Evolutionary conservation across 2,113 vertebrate species (phyloP), one percentile per base, ranked within the genome.

Genomic region (Chelonoidis abingdonii): DNA sequence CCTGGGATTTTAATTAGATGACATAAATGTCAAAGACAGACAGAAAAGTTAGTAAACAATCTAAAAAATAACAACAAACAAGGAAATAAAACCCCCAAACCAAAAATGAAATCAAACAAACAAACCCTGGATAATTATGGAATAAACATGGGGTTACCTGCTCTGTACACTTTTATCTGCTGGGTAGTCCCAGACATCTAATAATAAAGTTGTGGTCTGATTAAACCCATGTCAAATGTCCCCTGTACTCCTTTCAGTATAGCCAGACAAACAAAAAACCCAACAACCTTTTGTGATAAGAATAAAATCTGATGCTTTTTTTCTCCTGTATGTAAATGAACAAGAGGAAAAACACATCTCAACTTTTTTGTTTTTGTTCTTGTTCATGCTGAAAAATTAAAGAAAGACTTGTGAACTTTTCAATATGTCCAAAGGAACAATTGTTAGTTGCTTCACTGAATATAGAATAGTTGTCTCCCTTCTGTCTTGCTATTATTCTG

Each of bases 11-110:
- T 89, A 79, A 83, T 93, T 93, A 44, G 50, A 0, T 93, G 80
- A 44, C 38, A 52, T 72, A 89, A 96, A 91, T 86, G 86, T 50
- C 53, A 86, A 92, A 80, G 16, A 72, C 24, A 93, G 83, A 85
- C 29, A 3, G 21, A 93, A 93, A 62, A 85, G 4, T 84, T 84
- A 95, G 27, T 47, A 82, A 92, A 86, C 82, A 93, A 79, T 1
- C 2, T 80, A 80, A 35, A 49, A n/a, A 29, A 78, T 17, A 65
- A 69, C n/a, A 62, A 35, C 3, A 41, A 84, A 62, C 4, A 52
- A 84, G 52, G 5, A 82, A 65, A 47, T 8, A 31, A 47, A 19
- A 22, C 10, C 24, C 47, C 13, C 3, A 47, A 57, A 94, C 79
- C 72, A 57, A 49, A 78, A 84, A 56, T 56, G 83, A 78, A 47